Conservation (phyloP, 2,113 vertebrate species). For the Hemicordylus capensis region DNA sequence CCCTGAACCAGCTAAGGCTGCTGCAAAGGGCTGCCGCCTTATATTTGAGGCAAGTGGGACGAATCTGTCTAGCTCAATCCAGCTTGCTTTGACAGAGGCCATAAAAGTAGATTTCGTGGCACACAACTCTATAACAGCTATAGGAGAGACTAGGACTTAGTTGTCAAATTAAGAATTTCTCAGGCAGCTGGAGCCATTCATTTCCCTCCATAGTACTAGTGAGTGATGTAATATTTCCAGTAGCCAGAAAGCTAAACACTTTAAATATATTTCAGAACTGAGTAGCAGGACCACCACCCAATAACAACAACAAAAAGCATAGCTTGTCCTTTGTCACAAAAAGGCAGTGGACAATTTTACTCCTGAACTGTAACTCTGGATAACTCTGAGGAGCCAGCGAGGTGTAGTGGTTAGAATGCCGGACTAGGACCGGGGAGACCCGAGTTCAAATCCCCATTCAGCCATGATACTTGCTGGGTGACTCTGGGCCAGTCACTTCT, state of each 20-base stretch:
- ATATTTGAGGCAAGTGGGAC: not conserved
- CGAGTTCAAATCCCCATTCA: too few relatives aligned
- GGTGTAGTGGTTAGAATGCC: too few relatives aligned
- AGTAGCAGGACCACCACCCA: not conserved
- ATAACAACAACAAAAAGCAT: too few relatives aligned
- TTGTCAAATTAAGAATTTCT: not conserved
- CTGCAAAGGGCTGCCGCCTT: not conserved
- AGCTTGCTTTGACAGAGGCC: not conserved
- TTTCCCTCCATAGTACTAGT: not conserved
- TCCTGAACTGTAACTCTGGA: too few relatives aligned
- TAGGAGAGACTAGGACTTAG: not conserved
- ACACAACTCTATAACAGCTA: not conserved
- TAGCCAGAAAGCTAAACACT: not conserved
- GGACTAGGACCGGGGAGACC: too few relatives aligned
- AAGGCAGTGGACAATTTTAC: too few relatives aligned
- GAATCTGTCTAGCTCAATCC: not conserved
- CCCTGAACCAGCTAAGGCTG: not conserved
- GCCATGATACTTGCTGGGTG: too few relatives aligned
- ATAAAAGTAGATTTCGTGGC: not conserved
- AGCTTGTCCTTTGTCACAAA: not conserved
- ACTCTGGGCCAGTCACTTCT: too few relatives aligned
- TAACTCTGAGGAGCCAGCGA: too few relatives aligned
- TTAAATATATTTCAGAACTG: not conserved
- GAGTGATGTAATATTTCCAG: not conserved
- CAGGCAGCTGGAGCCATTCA: not conserved